These are phyloP conservation scores for Neosilurus hyrtlii DNA, from an alignment of 2,797 vertebrate genomes.

Conservation along the genomic window DNA sequence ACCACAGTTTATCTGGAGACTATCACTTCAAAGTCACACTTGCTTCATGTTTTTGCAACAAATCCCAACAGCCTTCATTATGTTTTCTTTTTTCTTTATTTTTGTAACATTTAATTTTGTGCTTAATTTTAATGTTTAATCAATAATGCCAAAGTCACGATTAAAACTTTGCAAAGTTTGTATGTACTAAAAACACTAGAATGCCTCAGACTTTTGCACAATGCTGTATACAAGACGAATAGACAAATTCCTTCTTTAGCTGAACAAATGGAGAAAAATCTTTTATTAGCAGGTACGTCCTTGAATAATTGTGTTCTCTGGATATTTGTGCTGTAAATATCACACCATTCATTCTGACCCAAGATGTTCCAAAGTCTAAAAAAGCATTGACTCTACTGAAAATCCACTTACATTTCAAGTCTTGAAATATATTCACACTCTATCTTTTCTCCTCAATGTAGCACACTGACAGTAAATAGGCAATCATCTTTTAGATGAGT, in stretches of 20 bases:
- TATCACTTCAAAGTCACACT: no score
- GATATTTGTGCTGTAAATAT: neutral
- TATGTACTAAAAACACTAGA: no score
- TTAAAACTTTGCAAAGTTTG: no score
- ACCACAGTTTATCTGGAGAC: no score
- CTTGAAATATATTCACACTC: neutral
- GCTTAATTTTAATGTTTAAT: no score
- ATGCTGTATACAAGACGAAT: neutral
- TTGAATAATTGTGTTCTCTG: neutral
- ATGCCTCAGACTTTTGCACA: no score
- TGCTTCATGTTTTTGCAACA: no score
- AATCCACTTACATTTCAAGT: neutral
- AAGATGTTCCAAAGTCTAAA: neutral
- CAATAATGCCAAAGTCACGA: no score
- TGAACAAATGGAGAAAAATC: fast-evolving
- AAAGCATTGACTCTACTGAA: neutral
- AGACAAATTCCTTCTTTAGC: neutral
- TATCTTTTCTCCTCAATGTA: neutral
- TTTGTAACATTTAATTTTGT: no score
- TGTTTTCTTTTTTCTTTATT: no score
- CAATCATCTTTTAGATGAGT: slow-evolving; percentile 8
- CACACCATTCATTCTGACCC: neutral
- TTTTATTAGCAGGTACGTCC: neutral
- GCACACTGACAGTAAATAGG: slow-evolving; percentile 8
- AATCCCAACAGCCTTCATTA: no score